Conservation (phyloP, 1,140 invertebrate species). For the Popillia japonica region DNA sequence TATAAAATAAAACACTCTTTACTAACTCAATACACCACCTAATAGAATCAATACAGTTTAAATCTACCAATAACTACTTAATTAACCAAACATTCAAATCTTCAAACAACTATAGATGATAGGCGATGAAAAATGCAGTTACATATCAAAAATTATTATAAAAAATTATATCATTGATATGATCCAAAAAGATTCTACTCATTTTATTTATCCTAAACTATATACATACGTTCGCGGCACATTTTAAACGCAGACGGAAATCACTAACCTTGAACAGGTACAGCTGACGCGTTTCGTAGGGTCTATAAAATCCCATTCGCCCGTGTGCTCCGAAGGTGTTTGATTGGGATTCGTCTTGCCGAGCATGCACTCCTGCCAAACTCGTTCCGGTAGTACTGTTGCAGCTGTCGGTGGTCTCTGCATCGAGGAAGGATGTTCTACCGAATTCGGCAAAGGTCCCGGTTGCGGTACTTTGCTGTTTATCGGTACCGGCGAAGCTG, state of each 20-base stretch:
- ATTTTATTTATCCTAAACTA: background rate
- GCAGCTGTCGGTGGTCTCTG: slow-evolving; percentile 65
- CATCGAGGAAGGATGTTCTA: slow-evolving; percentile 64
- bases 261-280: slow-evolving; percentile 78
- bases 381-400: slow-evolving; percentile 74
- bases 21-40: too few species aligned
- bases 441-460: slow-evolving; percentile 60
- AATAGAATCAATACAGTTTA: too few species aligned
- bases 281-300: slow-evolving; percentile 81
- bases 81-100: too few species aligned
- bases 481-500: slow-evolving; percentile 62
- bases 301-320: slow-evolving; percentile 88
- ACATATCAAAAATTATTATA: too few species aligned
- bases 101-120: too few species aligned
- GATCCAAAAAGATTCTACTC: too few species aligned
- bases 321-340: slow-evolving; percentile 56
- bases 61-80: too few species aligned
- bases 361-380: slow-evolving; percentile 79
- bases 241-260: background rate
- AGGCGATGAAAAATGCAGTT: too few species aligned
- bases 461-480: slow-evolving; percentile 62
- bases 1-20: too few species aligned
- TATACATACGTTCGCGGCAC: background rate
- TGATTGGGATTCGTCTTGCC: slow-evolving; percentile 56
- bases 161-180: too few species aligned